Conservation (phyloP, 2,888 invertebrate genomes). For the Dynastes tityus region DNA sequence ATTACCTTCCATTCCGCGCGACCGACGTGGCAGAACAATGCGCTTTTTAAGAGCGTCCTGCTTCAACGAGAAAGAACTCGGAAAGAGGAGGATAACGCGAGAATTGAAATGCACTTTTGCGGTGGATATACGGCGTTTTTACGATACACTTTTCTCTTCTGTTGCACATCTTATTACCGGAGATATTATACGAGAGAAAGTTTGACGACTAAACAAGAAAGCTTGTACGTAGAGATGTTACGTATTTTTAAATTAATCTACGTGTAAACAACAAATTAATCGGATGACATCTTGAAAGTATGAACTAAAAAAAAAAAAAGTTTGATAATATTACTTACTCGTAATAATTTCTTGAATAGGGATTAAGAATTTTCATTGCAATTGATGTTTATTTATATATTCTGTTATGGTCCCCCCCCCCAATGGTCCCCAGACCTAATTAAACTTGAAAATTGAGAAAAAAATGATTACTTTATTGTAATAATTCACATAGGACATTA, state of each 20-base stretch:
- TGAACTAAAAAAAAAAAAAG: no score
- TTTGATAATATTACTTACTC: no score
- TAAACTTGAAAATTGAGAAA: no score
- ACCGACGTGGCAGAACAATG: slow-evolving; percentile 37
- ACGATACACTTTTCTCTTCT: slow-evolving; percentile 30
- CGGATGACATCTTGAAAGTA: no score
- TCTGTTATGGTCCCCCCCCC: no score
- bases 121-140: slow-evolving; percentile 36
- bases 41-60: slow-evolving; percentile 7
- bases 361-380: no score
- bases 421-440: no score
- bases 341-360: no score
- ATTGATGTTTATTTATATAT: no score
- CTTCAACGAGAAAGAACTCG: neutral
- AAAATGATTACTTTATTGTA: no score
- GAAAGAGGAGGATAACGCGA: slow-evolving; percentile 1
- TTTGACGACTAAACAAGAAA: slow-evolving; percentile 2
- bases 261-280: no score
- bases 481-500: no score
- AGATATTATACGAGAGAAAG: slow-evolving; percentile 1
- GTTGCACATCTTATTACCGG: slow-evolving; percentile 8
- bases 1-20: slow-evolving; percentile 34
- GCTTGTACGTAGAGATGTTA: neutral
- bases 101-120: slow-evolving; percentile 18
- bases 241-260: slow-evolving; percentile 7